A percentile compares a stretch with the other conserved stretches of the same genome.
These are phyloP conservation scores for Gambusia yucatana DNA, from an alignment of 2,797 vertebrate species.

Conservation along the genomic window DNA sequence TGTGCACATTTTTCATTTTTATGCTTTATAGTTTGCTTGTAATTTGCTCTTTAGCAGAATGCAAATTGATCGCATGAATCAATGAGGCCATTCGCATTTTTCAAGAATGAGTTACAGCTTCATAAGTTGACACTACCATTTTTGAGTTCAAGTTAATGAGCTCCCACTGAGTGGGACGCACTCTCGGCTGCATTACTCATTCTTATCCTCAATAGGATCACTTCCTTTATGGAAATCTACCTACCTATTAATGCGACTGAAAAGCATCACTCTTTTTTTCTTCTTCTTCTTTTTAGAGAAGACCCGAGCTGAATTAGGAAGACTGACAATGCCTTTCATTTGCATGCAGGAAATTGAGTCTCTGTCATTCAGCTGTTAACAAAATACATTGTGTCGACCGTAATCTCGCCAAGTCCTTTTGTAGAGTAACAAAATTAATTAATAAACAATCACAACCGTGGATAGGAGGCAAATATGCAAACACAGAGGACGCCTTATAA, in stretches of 20 bases:
- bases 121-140: constrained; percentile 29
- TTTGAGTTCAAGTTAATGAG: constrained; percentile 51
- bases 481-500: neutral
- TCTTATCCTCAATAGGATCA: constrained; percentile 45
- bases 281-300: constrained; percentile 30
- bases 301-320: constrained; percentile 55
- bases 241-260: constrained; percentile 51
- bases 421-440: constrained; percentile 24
- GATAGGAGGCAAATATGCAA: constrained; percentile 9
- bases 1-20: constrained; percentile 6
- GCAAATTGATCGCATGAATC: constrained; percentile 41
- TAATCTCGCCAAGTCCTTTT: constrained; percentile 44
- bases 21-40: constrained; percentile 12
- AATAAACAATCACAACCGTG: constrained; percentile 6
- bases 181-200: constrained; percentile 40
- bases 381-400: constrained; percentile 61
- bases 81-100: constrained; percentile 32
- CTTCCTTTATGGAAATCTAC: constrained; percentile 32
- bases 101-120: constrained; percentile 46
- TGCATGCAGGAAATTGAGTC: constrained; percentile 73
- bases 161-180: constrained; percentile 35
- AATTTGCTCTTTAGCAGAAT: constrained; percentile 32
- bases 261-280: constrained; percentile 39
- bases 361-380: constrained; percentile 72
- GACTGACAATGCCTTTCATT: constrained; percentile 69